These are phyloP conservation scores for Glyphotaelius pellucidus DNA, from an alignment of 2,888 invertebrate genomes.

Conservation along the genomic window DNA sequence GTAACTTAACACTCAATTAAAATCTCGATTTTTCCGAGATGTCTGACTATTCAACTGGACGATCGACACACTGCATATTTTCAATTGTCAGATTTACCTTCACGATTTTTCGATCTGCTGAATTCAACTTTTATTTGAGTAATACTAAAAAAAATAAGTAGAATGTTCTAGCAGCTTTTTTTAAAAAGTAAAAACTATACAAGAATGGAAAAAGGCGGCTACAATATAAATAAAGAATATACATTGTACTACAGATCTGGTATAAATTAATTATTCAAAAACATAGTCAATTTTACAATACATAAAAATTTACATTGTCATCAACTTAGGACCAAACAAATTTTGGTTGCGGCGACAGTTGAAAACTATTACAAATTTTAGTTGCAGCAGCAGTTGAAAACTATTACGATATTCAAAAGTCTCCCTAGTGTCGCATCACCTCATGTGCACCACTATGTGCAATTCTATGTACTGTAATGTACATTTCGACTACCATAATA, in stretches of 20 bases:
- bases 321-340: neutral
- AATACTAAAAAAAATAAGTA: neutral
- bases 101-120: neutral
- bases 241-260: neutral
- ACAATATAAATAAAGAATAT: neutral
- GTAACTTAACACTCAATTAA: too few relatives aligned
- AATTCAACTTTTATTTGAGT: neutral
- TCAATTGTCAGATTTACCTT: neutral
- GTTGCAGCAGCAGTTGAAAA: too few relatives aligned
- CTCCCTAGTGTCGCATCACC: too few relatives aligned
- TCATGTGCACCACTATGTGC: too few relatives aligned
- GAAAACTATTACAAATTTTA: too few relatives aligned
- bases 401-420: too few relatives aligned
- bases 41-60: too few relatives aligned
- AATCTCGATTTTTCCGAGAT: too few relatives aligned
- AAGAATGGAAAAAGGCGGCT: neutral
- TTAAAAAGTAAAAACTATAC: neutral
- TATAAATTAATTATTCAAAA: neutral
- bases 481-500: too few relatives aligned
- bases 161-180: neutral
- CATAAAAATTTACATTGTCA: neutral
- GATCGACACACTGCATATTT: neutral
- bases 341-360: neutral
- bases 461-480: too few relatives aligned
- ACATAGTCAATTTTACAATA: neutral